Percentiles rank a stretch among this genome's conserved stretches.
Evolutionary conservation across 2,888 invertebrate species (phyloP).

Genomic region (Miltochrista miniata): DNA sequence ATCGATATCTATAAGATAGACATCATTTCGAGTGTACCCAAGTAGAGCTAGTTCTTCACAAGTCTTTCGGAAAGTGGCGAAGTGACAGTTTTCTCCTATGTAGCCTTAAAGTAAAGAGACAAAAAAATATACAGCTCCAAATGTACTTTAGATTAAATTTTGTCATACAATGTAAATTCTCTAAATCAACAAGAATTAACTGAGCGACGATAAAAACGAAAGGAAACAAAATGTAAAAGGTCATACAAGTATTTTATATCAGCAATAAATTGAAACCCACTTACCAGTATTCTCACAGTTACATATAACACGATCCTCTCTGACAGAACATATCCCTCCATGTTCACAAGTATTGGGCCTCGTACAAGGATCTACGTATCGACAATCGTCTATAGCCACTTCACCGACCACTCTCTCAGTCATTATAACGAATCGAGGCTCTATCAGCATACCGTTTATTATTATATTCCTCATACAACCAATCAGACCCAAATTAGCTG

Average conservation of each 20-base stretch:
- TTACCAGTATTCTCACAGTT: constrained; percentile 95
- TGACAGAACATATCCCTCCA: constrained; percentile 94
- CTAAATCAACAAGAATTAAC: too few species aligned
- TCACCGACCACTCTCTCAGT: constrained; percentile 93
- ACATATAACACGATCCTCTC: constrained; percentile 93
- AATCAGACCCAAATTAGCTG: constrained; percentile 89
- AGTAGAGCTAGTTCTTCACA: constrained; percentile 95
- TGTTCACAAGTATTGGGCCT: constrained; percentile 96
- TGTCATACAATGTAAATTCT: too few species aligned
- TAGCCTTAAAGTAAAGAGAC: constrained; percentile 81
- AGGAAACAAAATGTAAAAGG: too few species aligned
- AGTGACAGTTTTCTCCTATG: constrained; percentile 97
- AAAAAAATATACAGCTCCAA: too few species aligned
- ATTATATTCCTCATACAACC: constrained; percentile 96
- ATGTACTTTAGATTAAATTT: too few species aligned
- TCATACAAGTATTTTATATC: too few species aligned
- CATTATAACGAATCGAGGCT: constrained; percentile 91
- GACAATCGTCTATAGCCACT: constrained; percentile 95
- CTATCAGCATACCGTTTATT: constrained; percentile 91
- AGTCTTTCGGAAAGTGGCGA: constrained; percentile 94
- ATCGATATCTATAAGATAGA: constrained; percentile 96
- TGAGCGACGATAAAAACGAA: too few species aligned
- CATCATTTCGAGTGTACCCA: constrained; percentile 95
- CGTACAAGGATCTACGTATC: constrained; percentile 94
- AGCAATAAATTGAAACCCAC: constrained; percentile 33